Base-by-base conservation (phyloP, 2,888 invertebrate species). In the Rhagophthalmus giganteus region DNA sequence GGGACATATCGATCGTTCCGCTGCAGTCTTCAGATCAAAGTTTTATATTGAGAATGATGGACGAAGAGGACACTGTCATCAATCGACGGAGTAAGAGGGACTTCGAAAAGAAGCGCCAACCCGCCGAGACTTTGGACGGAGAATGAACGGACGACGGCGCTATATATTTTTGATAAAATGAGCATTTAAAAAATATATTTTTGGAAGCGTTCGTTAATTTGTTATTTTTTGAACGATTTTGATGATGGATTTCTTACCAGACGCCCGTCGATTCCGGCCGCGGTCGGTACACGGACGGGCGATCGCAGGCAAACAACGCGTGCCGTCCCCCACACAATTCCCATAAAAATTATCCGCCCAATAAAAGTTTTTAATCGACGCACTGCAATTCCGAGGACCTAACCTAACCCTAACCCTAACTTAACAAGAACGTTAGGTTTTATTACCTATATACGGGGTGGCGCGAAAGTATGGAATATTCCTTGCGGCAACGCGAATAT, bases 1-100 rank as follows among this genome's bases (percentile, higher is more conserved):
- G 99, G 2, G 99, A 99, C 76, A 99, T 99, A 57, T 94, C 93
- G 0, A 93, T 96, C 35, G 94, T 94, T 30, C 95, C 95, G 1
- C 82, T 95, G 34, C 90, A 94, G 75, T 91, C 94, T 28, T 92
- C 92, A 4, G 95, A 96, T 79, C 94, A 95, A 74, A 87, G 86
- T 1, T 81, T 87, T 59, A 92, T 94, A 57, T 77, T 95, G 9
- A 83, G 90, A 34, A 94, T 96, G 93, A 97, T 97, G 96, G 96
- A 96, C 70, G 90, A 93, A 57, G 83, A 86, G 2, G 90, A 94
- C 65, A 94, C 94, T 0, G 93, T 94, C 3, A 76, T 84, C 8
- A 91, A 94, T 74, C 81, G 87, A 30, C 80, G 79, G 61, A 76
- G 76, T 54, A 79, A 79, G 60, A 65, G 66, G 4, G 69, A 67